Conservation (phyloP, 1,140 invertebrate species). For the Eupristina koningsbergeri region DNA sequence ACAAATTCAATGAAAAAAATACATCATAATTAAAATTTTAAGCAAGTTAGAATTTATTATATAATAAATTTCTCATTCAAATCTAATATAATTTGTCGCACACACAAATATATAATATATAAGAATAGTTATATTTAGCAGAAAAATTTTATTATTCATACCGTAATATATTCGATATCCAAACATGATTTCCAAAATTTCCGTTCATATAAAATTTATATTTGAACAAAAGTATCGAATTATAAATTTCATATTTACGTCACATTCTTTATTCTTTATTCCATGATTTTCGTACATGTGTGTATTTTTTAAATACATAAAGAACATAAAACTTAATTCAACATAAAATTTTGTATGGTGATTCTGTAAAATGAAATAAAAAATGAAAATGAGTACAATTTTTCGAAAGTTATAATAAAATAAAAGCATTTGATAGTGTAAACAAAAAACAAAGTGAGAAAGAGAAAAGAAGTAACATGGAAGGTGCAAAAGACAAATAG, state of each 20-base stretch:
- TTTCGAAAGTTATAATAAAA: background rate
- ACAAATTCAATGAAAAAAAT: background rate
- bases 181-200: slow-evolving; percentile 3
- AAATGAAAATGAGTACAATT: slow-evolving; percentile 27
- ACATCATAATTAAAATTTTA: background rate
- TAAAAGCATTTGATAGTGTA: background rate
- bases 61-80: too few relatives aligned
- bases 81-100: too few relatives aligned
- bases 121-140: too few relatives aligned
- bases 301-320: background rate
- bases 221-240: background rate
- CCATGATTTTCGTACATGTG: background rate
- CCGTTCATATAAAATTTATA: background rate
- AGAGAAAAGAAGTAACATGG: background rate
- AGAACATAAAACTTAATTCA: slow-evolving; percentile 26
- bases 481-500: background rate
- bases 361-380: background rate
- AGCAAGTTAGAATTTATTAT: background rate
- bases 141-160: background rate
- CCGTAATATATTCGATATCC: slow-evolving; percentile 1
- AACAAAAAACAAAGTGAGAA: background rate
- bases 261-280: background rate
- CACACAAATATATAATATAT: too few relatives aligned
- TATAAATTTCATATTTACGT: slow-evolving; percentile 2
- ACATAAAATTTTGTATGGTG: background rate